These are phyloP conservation scores for Tromatobia lineatoria DNA, from an alignment of 2,888 invertebrate species.

Conservation along the genomic window DNA sequence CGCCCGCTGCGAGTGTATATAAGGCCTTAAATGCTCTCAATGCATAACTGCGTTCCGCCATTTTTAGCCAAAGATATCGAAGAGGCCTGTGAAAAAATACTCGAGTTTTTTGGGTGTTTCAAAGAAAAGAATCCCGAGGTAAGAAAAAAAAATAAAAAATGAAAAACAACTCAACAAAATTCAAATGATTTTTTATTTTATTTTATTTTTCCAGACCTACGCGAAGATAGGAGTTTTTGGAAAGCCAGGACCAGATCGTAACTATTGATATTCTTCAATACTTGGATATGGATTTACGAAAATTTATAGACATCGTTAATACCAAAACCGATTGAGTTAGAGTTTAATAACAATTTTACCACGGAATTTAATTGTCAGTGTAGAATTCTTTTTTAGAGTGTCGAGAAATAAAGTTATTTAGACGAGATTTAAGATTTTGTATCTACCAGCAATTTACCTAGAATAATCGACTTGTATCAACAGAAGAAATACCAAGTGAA, in stretches of 20 bases:
- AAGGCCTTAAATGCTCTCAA: too few species aligned
- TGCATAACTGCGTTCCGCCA: too few species aligned
- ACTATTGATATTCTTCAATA: background rate
- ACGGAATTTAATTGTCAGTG: background rate
- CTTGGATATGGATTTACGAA: background rate
- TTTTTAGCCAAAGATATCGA: slow-evolving; percentile 2
- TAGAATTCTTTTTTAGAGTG: background rate
- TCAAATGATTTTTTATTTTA: background rate
- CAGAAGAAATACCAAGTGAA: background rate
- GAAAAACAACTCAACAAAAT: background rate
- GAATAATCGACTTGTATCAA: background rate
- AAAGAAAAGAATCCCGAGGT: slow-evolving; percentile 2
- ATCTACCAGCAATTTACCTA: background rate
- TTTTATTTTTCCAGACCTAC: slow-evolving; percentile 8
- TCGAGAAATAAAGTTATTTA: background rate
- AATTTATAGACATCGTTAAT: background rate
- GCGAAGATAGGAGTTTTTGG: slow-evolving; percentile 7
- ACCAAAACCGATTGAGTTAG: background rate
- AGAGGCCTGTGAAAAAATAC: slow-evolving; percentile 2
- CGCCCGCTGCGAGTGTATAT: too few species aligned
- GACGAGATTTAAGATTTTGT: background rate
- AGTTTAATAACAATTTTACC: background rate
- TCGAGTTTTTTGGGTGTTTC: background rate
- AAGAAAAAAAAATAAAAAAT: background rate
- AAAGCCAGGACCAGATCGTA: background rate